Percentiles rank a stretch among this genome's conserved stretches.
These are phyloP conservation scores for Cordilura impudica DNA, from an alignment of 2,888 invertebrate species.

Conservation along the genomic window DNA sequence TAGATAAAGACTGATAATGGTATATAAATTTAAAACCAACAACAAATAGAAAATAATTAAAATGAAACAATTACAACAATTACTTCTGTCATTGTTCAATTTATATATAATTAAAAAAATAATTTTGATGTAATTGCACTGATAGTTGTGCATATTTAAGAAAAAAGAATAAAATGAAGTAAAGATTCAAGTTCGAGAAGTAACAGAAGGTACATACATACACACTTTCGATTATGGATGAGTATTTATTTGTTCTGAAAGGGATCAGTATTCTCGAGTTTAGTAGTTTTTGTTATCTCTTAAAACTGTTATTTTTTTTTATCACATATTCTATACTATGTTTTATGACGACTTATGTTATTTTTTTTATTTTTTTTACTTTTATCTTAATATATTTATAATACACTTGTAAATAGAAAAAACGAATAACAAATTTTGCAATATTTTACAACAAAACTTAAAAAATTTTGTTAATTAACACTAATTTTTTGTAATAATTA, in stretches of 20 bases:
- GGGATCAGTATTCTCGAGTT: slow-evolving; percentile 4
- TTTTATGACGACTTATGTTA: slow-evolving; percentile 60
- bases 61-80: no score
- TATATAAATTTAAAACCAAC: neutral
- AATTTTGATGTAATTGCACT: neutral
- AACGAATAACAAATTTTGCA: slow-evolving; percentile 36
- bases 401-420: slow-evolving; percentile 39
- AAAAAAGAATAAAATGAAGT: no score
- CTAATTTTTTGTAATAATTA: slow-evolving; percentile 29
- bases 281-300: slow-evolving; percentile 37
- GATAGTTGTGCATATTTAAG: neutral
- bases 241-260: slow-evolving; percentile 31
- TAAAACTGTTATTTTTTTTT: slow-evolving; percentile 42
- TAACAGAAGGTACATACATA: slow-evolving; percentile 49
- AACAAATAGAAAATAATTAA: no score
- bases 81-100: no score
- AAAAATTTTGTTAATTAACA: slow-evolving; percentile 25
- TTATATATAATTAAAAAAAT: neutral
- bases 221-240: slow-evolving; percentile 35
- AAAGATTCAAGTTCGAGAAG: neutral
- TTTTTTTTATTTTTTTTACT: slow-evolving; percentile 39
- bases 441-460: slow-evolving; percentile 51
- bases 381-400: slow-evolving; percentile 53
- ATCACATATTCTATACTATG: slow-evolving; percentile 62
- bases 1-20: neutral